Evolutionary conservation across 2,888 invertebrate species (phyloP), one percentile per base, ranked within the genome.

Genomic region (Sinodicranocentrus sp.): DNA sequence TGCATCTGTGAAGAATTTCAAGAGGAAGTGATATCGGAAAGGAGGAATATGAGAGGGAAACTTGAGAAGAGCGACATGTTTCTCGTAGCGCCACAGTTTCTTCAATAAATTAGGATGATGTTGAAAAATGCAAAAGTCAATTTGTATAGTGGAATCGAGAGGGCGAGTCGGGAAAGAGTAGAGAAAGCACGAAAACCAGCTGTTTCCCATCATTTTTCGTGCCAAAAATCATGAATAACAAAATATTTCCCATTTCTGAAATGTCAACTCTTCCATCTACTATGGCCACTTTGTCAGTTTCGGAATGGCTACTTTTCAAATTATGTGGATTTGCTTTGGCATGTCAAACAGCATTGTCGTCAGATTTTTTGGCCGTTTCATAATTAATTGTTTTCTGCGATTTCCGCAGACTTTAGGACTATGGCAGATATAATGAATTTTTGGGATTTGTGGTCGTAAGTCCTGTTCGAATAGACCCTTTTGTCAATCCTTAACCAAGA

Each of bases 151-250:
- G 2, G 57, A 17, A 28, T 52, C 54, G 57, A 57, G 25, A 57
- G 21, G 57, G 6, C 2, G 25, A 61, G 23, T 26, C 19, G 39
- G 67, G 48, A 68, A 25, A 68, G 23, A 68, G n/a, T n/a, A 26
- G 28, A 57, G 67, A 54, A 54, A 67, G 57, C 67, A 19, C 10
- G 26, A 23, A 52, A 17, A 61, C 68, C 77, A 78, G 77, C 77
- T 78, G 77, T 78, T 70, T 68, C 77, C 59, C 77, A 54, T 78
- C 77, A 70, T 78, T 70, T 72, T 21, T 43, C 43, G 39, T 72
- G 72, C 72, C 72, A 72, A 72, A 59, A 72, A 72, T 59, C 39
- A 72, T 72, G 57, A 72, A 39, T 28, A 59, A 26, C 39, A 33
- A 33, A 72, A 59, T 59, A 72, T 72, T 72, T 52, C 59, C 57